phyloP scores from a whole-genome alignment of 2,888 invertebrate species.

The Julus scanicus region DNA sequence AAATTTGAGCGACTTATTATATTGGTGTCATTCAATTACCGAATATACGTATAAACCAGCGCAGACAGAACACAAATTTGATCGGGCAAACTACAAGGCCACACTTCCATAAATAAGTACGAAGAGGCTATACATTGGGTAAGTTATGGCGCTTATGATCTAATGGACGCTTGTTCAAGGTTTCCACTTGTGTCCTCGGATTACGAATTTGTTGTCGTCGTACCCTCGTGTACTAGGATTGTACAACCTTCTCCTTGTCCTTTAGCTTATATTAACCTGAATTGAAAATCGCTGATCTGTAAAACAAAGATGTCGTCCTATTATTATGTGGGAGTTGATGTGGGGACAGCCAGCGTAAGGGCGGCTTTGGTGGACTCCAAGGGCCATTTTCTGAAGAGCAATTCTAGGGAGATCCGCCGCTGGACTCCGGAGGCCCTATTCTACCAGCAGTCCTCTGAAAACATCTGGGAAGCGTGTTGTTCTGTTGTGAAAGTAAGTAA shows the following conservation, averaged over 20 bases:
- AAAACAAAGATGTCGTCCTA: conserved; percentile 64
- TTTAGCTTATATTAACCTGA: neutral
- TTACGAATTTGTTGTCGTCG: neutral
- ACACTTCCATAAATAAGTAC: neutral
- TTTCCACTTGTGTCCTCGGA: neutral
- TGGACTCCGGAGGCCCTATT: conserved; percentile 81
- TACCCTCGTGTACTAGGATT: neutral
- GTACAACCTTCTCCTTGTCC: neutral
- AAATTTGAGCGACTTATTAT: too few relatives aligned
- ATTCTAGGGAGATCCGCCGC: conserved; percentile 71
- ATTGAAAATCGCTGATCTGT: neutral
- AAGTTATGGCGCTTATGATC: neutral
- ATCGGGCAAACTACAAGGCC: neutral
- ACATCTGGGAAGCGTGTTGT: conserved; percentile 85
- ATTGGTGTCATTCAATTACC: neutral
- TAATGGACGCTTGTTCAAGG: neutral
- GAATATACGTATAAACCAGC: too few relatives aligned
- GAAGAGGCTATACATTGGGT: neutral
- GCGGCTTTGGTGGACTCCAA: conserved; percentile 80
- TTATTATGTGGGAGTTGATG: conserved; percentile 91
- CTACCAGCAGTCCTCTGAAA: conserved; percentile 90
- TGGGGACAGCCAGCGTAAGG: conserved; percentile 90
- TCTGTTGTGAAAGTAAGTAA: conserved; percentile 79
- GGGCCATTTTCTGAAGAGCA: conserved; percentile 72
- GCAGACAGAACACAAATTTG: neutral